Base-by-base conservation (phyloP, 2,113 vertebrate genomes). In the Colaptes auratus region DNA sequence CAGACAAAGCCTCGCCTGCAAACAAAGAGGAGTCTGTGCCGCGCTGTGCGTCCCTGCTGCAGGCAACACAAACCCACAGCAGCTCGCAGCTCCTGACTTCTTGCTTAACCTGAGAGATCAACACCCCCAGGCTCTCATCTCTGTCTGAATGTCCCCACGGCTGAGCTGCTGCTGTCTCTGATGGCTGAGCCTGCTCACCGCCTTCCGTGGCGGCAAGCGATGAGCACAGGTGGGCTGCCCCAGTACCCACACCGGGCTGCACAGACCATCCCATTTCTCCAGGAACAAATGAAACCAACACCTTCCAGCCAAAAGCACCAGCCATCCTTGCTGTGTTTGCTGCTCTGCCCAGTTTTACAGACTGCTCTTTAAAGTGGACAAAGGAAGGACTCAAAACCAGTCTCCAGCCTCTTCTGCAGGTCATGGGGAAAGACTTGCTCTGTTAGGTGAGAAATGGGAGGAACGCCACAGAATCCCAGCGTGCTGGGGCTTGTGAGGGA, bases 71-170 rank as follows among this genome's bases (percentile, higher is more conserved):
- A 86, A 60, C 44, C 58, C 39, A 52, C 70, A 77, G 60, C 67
- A 42, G 56, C 55, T 24, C 10, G 27, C 28, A 27, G 52, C 50
- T 85, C 33, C 56, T 73, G 52, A 63, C 50, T 56, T 28, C 48
- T 33, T 7, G 13, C 23, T 1, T 44, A 48, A 19, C 17, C 67
- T 1, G 13, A 33, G 39, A 35, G n/a, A 56, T 18, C 11, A 65
- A 44, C 15, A 55, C 8, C 21, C 6, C 1, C 16, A 53, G 33
- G 28, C 55, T 42, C 28, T 52, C 36, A 24, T 17, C 66, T 27
- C 69, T 65, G 53, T 53, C 8, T 0, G 0, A 48, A 19, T 1
- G 6, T 20, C 31, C 15, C 39, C 79, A 6, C 6, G 9, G 39
- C 15, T 42, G 9, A 30, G 42, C 10, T 4, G 23, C 55, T 15